Evolutionary conservation across 2,113 vertebrate species (phyloP), one percentile per base, ranked within the genome.

Genomic region (Tyto alba): DNA sequence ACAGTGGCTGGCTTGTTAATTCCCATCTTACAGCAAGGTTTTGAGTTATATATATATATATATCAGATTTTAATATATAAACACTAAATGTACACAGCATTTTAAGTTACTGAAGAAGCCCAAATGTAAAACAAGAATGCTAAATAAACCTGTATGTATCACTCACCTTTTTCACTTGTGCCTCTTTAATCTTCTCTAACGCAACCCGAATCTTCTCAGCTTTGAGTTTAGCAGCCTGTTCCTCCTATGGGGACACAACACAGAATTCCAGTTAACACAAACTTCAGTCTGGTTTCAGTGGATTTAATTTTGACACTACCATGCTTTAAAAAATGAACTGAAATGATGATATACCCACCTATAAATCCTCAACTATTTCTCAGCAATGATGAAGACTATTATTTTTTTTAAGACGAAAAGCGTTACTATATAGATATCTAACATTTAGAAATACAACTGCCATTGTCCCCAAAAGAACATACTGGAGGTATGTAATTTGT

Each of bases 131-230:
- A 48, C 22, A 62, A 80, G 19, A 77, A 66, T 6, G 3, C 9
- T 66, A 57, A 20, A 47, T 47, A 47, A 47, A 47, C 45, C 45
- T 47, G 45, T 47, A 47, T 47, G 20, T 19, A 20, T 18, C 68
- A 84, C 63, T 95, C 96, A 99, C 99, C 99, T 99, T 99, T 98
- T 99, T 99, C 73, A 99, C 99, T 98, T 99, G 99, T 30, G 99
- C 99, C 97, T 99, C 99, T 97, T 99, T 99, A 98, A 99, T 99
- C 98, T 99, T 99, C 96, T 99, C 99, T 96, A 99, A 97, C 3
- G 99, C 99, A 78, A 99, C 98, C 92, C 99, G 98, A 86, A 99
- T 99, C 98, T 99, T 99, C 98, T 99, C 99, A 57, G 99, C 99
- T 97, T 99, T 99, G 91, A 99, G 63, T 95, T 99, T 99, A 96